A percentile compares a stretch with the other conserved stretches of the same genome.
phyloP scores from a whole-genome alignment of 2,113 vertebrate species.

The Halichoerus grypus region DNA sequence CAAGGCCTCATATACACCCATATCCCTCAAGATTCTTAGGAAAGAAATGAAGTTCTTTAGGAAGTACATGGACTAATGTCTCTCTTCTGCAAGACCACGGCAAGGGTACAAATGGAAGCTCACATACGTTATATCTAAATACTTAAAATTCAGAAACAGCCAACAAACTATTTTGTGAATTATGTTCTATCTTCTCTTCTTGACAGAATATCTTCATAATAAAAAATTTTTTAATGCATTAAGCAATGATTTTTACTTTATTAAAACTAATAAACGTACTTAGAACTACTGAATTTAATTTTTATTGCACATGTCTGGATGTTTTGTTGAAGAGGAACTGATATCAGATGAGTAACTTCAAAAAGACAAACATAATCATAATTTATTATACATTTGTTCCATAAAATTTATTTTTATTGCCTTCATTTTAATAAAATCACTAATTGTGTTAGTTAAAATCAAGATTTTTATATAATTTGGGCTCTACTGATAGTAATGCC shows the following conservation, averaged over 20 bases:
- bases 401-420: slow-evolving; percentile 15
- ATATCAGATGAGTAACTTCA: neutral
- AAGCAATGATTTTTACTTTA: neutral
- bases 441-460: neutral
- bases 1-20: neutral
- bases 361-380: neutral
- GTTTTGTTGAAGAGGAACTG: neutral
- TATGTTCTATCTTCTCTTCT: neutral
- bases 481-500: neutral
- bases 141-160: neutral
- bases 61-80: neutral
- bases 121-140: neutral
- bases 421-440: slow-evolving; percentile 7
- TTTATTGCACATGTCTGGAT: neutral
- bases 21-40: neutral
- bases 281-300: neutral
- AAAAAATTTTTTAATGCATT: neutral
- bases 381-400: neutral
- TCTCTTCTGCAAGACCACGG: neutral
- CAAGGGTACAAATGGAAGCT: neutral
- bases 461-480: neutral
- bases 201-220: slow-evolving; percentile 25
- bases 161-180: neutral
- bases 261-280: neutral
- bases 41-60: neutral